Percentiles rank a stretch among this genome's conserved stretches.
These are phyloP conservation scores for Phalera bucephala DNA, from an alignment of 2,888 invertebrate genomes.

Conservation along the genomic window DNA sequence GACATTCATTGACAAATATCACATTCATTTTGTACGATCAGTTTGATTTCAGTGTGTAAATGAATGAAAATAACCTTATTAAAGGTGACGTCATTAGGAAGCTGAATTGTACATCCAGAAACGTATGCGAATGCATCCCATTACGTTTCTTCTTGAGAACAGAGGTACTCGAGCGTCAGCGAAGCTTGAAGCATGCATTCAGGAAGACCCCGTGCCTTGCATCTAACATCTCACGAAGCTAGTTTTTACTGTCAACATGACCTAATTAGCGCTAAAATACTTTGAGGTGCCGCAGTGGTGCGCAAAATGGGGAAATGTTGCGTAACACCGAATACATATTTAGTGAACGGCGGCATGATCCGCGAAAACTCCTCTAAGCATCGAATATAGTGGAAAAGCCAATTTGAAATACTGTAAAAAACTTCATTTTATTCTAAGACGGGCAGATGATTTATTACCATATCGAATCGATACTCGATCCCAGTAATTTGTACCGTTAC, in stretches of 20 bases:
- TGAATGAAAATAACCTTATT: too few relatives aligned
- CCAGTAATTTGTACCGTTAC: conserved; percentile 36
- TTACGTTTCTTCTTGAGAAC: conserved; percentile 19
- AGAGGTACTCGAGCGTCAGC: conserved; percentile 25
- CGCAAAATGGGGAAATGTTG: conserved; percentile 7
- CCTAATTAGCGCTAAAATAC: conserved; percentile 38
- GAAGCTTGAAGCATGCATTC: conserved; percentile 38
- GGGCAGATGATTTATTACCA: conserved; percentile 31
- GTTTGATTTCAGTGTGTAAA: too few relatives aligned
- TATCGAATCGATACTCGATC: conserved; percentile 19
- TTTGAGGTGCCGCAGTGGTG: conserved; percentile 5
- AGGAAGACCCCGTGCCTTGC: conserved; percentile 26
- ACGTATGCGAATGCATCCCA: conserved; percentile 17
- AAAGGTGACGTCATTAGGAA: conserved; percentile 35
- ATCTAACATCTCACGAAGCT: conserved; percentile 23
- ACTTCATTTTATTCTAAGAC: conserved; percentile 13
- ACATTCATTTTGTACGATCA: too few relatives aligned
- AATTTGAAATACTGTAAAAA: conserved; percentile 8
- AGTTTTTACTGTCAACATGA: conserved; percentile 37
- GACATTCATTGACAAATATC: too few relatives aligned
- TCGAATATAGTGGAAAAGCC: background rate
- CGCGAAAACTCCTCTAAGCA: background rate
- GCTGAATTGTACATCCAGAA: conserved; percentile 15
- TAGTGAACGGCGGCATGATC: conserved; percentile 1
- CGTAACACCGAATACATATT: background rate